Percentiles rank a stretch among this genome's conserved stretches.
Evolutionary conservation across 2,113 vertebrate genomes (phyloP).

Genomic region (Sprattus sprattus): DNA sequence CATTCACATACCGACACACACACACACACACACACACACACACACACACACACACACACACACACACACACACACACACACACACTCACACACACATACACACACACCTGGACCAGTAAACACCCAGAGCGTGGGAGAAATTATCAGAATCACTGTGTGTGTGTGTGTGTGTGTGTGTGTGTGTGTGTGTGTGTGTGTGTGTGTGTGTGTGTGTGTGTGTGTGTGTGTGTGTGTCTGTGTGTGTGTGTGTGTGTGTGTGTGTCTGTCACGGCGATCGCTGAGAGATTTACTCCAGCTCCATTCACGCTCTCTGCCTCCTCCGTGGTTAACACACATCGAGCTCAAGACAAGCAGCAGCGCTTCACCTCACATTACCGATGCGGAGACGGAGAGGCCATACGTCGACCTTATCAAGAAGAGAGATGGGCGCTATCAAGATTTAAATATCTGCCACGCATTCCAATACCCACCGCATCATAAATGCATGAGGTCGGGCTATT

Average conservation of each 20-base stretch:
- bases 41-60: not conserved
- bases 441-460: not conserved
- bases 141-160: not conserved
- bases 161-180: not conserved
- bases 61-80: slow-evolving; percentile 9
- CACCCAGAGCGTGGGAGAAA: slow-evolving; percentile 23
- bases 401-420: slow-evolving; percentile 13
- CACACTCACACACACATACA: not conserved
- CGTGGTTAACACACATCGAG: slow-evolving; percentile 8
- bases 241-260: not conserved
- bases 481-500: slow-evolving; percentile 10
- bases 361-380: slow-evolving; percentile 12
- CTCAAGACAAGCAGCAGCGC: not conserved
- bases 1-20: not conserved
- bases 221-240: not conserved
- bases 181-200: not conserved
- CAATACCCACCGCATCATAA: not conserved
- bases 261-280: not conserved
- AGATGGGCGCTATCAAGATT: slow-evolving; percentile 16
- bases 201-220: not conserved
- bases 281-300: not conserved
- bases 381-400: not conserved
- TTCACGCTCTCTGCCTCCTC: slow-evolving; percentile 2
- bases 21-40: slow-evolving; percentile 2
- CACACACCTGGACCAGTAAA: slow-evolving; percentile 42